Percentiles rank a stretch among this genome's conserved stretches.
These are phyloP conservation scores for Caenorhabditis elegans DNA, from an alignment of 1,140 invertebrate species.

Conservation along the genomic window WBcel235 BX284605.5:4258001-4258500, in stretches of 20 bases:
- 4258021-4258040: not conserved
- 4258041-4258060: not conserved
- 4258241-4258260: not conserved
- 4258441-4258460: no score
- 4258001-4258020: not conserved
- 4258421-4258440: no score
- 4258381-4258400: no score
- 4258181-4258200: not conserved
- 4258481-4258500: no score
- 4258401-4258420: no score
- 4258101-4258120: not conserved
- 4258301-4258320: no score
- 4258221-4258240: not conserved
- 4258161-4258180: not conserved
- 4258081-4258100: not conserved
- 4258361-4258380: no score
- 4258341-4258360: no score
- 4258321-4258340: no score
- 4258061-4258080: not conserved
- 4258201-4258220: not conserved
- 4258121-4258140: not conserved
- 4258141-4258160: not conserved
- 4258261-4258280: conserved; percentile 8
- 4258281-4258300: not conserved
- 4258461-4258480: no score